Evolutionary conservation across 2,888 invertebrate species (phyloP), one percentile per base, ranked within the genome.

Genomic region (Lycocerus yunnanus): DNA sequence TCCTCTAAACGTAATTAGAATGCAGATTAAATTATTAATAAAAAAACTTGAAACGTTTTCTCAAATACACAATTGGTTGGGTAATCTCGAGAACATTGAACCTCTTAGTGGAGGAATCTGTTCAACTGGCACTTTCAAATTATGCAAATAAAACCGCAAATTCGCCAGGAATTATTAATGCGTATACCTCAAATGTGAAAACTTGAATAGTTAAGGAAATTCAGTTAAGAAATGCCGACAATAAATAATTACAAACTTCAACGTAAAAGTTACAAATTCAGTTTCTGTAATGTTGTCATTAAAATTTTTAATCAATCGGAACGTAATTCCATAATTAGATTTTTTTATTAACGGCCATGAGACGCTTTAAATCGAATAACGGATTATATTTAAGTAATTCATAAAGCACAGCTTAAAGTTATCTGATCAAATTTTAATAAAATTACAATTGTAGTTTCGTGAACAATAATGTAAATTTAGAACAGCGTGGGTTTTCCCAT

Each of bases 71-170:
- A 68, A 68, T 68, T 68, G 68, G 68, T 15, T 58, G 60, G 59
- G 21, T 68, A 43, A 15, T 58, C 60, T 43, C 13, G 15, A 60
- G 68, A 60, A 24, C 68, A 59, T 68, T 60, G 68, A 68, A 68
- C 69, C 43, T 58, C 43, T 63, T 5, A 61, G 16, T 20, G 15
- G 27, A 15, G 58, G 24, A 71, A 66, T 66, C 71, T 58, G 58
- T 66, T 71, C 71, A 14, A 20, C n/a, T 59, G 14, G 21, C 24
- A 24, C 59, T 66, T 24, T n/a, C 21, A 66, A 71, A 58, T 71
- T 71, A 71, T 66, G 71, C 24, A 66, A 71, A 71, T 71, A 66
- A 66, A 58, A 59, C 71, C 71, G 20, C 66, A 65, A 58, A 71
- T 71, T 66, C 15, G 10, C 66, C 66, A 58, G 15, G 71, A 59